Percentiles rank a stretch among this genome's conserved stretches.
phyloP scores from a whole-genome alignment of 1,140 invertebrate species.

The Drosophila watanabei region DNA sequence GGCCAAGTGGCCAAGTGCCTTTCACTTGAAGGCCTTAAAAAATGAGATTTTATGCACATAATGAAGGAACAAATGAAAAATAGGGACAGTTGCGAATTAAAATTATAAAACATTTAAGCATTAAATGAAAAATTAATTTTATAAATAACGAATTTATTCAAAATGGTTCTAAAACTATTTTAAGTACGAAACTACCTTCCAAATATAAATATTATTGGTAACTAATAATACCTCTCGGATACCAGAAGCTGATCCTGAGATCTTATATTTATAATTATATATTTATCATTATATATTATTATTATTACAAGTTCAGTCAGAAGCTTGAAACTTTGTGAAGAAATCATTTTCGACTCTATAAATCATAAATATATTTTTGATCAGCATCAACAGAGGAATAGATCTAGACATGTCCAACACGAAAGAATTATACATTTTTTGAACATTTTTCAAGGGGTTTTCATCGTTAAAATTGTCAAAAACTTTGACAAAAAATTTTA shows the following conservation, averaged over 20 bases:
- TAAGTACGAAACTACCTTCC: not conserved
- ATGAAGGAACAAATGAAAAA: not conserved
- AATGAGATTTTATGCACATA: no score
- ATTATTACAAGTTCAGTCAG: no score
- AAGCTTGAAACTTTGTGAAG: no score
- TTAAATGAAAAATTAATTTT: not conserved
- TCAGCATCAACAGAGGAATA: no score
- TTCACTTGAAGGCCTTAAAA: not conserved
- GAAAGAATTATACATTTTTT: no score
- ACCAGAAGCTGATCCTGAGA: not conserved
- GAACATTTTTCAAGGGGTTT: no score
- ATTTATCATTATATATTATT: not conserved
- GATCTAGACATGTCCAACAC: no score
- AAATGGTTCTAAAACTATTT: not conserved
- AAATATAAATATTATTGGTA: not conserved
- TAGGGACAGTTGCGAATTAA: not conserved
- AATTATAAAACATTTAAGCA: not conserved
- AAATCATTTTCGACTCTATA: no score
- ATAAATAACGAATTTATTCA: not conserved
- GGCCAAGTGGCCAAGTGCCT: conserved; percentile 15
- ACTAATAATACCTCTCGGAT: no score
- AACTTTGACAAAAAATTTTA: no score
- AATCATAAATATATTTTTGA: no score
- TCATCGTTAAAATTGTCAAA: no score
- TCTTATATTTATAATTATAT: not conserved